Evolutionary conservation across 2,113 vertebrate genomes (phyloP).

Genomic region (Poeciliopsis retropinna): DNA sequence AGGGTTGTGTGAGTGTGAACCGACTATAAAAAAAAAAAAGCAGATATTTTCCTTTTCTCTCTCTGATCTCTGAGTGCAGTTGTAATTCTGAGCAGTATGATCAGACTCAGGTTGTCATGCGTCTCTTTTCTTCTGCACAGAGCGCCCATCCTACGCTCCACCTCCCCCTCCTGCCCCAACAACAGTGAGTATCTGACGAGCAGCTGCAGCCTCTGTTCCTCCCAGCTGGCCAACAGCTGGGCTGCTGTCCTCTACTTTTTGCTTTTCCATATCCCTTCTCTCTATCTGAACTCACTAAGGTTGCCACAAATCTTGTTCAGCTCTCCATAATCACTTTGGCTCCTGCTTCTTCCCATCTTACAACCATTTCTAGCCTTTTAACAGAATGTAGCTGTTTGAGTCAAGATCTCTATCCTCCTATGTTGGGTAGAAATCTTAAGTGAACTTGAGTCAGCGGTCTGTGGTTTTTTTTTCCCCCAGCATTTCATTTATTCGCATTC

Average conservation of each 20-base stretch:
- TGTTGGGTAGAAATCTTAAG: too few species aligned
- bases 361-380: neutral
- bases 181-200: constrained; percentile 88
- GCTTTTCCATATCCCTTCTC: constrained; percentile 19
- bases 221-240: neutral
- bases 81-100: neutral
- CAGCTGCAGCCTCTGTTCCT: neutral
- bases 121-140: constrained; percentile 69
- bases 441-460: neutral
- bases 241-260: neutral
- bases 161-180: constrained; percentile 96
- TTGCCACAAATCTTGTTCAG: constrained; percentile 13
- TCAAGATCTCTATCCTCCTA: neutral
- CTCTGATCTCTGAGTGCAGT: neutral
- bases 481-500: constrained; percentile 18
- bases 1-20: too few species aligned
- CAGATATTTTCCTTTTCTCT: neutral
- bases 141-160: constrained; percentile 96
- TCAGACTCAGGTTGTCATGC: neutral
- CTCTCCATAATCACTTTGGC: constrained; percentile 40
- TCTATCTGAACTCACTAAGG: constrained; percentile 26
- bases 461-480: constrained; percentile 8
- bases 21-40: too few species aligned
- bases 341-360: constrained; percentile 41
- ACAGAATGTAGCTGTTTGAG: neutral